These are phyloP conservation scores for Nannoperca australis DNA, from an alignment of 2,797 vertebrate species.

Conservation along the genomic window DNA sequence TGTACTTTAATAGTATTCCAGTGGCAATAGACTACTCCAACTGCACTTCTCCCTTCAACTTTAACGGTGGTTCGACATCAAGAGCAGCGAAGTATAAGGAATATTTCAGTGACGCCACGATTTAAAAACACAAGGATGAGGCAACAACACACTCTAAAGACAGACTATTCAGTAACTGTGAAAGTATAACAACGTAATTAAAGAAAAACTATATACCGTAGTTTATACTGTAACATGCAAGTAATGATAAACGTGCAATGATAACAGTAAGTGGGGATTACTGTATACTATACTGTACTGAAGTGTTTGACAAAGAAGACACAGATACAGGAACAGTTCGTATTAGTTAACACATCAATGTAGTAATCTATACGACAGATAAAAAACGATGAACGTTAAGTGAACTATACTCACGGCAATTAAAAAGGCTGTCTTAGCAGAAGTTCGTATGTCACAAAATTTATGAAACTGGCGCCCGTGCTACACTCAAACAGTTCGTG, in stretches of 20 bases:
- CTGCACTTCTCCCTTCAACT: not conserved
- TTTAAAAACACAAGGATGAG: not conserved
- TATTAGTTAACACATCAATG: not conserved
- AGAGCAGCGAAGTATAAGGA: not conserved
- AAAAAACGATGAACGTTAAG: not conserved
- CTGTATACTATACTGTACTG: not conserved
- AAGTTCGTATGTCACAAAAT: not conserved
- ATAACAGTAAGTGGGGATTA: not conserved
- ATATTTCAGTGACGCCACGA: not conserved
- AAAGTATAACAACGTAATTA: not conserved
- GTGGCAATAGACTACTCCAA: not conserved
- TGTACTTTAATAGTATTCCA: not conserved
- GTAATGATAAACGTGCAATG: too few relatives aligned
- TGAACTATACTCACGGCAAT: slow-evolving; percentile 42
- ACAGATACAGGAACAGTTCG: not conserved
- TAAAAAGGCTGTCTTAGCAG: accelerated
- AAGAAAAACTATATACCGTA: not conserved
- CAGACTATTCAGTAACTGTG: not conserved
- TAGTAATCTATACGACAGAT: not conserved
- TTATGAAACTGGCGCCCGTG: slow-evolving; percentile 50
- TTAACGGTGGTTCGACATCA: not conserved
- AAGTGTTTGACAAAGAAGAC: not conserved
- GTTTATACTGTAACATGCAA: not conserved
- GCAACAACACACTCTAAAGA: not conserved
- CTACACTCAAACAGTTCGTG: slow-evolving; percentile 16